A percentile compares a stretch with the other conserved stretches of the same genome.
Conservation (phyloP, 2,797 vertebrate genomes). For the Okamejei kenojei region DNA sequence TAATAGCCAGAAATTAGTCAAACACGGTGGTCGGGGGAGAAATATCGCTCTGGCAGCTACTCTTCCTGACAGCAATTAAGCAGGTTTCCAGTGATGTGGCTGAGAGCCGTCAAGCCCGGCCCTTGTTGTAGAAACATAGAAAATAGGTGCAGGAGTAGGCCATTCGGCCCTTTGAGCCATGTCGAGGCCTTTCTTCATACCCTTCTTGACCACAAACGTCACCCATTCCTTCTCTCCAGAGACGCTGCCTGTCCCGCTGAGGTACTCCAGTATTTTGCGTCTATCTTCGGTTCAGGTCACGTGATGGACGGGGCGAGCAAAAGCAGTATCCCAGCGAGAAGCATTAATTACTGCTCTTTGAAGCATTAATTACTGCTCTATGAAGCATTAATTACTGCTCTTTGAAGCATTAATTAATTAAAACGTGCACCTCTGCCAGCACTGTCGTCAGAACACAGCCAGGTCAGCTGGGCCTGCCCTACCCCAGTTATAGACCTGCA, state of each 20-base stretch:
- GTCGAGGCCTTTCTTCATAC: too few relatives aligned
- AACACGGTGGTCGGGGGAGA: neutral
- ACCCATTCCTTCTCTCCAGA: too few relatives aligned
- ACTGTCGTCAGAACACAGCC: neutral
- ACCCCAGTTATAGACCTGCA: too few relatives aligned
- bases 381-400: neutral
- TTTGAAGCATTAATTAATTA: neutral
- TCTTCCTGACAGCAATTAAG: neutral
- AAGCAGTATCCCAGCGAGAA: neutral
- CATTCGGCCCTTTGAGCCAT: too few relatives aligned
- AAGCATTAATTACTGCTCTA: too few relatives aligned
- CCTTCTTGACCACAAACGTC: too few relatives aligned
- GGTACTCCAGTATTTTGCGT: too few relatives aligned
- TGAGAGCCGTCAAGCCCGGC: neutral
- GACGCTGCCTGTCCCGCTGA: too few relatives aligned
- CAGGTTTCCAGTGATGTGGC: neutral
- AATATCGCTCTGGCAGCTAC: neutral
- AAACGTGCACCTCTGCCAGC: neutral
- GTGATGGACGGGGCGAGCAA: neutral
- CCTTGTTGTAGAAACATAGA: neutral
- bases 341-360: neutral
- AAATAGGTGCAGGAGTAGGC: too few relatives aligned
- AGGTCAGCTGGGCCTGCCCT: neutral
- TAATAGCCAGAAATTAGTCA: fast-evolving
- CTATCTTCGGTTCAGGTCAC: neutral